Evolutionary conservation across 2,888 invertebrate genomes (phyloP).

Genomic region (Asteroscopus sphinx): DNA sequence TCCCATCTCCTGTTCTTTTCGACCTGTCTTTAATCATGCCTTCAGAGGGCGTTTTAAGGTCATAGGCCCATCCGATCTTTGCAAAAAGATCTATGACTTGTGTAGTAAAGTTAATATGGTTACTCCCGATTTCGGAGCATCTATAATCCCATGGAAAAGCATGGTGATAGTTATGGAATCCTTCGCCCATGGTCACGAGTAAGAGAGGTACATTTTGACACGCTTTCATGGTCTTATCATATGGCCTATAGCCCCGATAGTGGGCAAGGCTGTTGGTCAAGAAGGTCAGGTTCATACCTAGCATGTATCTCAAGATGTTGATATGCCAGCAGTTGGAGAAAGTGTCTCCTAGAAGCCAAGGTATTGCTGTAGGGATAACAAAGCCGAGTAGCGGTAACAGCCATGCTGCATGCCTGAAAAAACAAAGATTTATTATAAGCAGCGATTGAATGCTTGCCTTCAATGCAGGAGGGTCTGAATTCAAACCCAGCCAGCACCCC

Average conservation of each 20-base stretch:
- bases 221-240: slow-evolving; percentile 73
- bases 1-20: slow-evolving; percentile 52
- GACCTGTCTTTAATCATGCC: slow-evolving; percentile 23
- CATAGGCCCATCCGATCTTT: slow-evolving; percentile 59
- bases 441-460: no score
- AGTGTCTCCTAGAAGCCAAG: slow-evolving; percentile 37
- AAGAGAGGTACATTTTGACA: slow-evolving; percentile 57
- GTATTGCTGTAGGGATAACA: slow-evolving; percentile 37
- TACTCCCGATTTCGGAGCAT: slow-evolving; percentile 63
- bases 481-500: no score
- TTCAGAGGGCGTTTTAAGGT: slow-evolving; percentile 43
- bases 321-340: slow-evolving; percentile 38
- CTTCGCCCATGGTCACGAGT: slow-evolving; percentile 61
- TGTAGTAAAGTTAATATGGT: slow-evolving; percentile 48
- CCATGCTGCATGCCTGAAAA: slow-evolving; percentile 44
- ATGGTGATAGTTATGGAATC: slow-evolving; percentile 73
- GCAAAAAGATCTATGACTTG: slow-evolving; percentile 59
- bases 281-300: slow-evolving; percentile 72
- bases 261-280: slow-evolving; percentile 92
- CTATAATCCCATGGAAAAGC: slow-evolving; percentile 69
- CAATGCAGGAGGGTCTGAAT: no score
- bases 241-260: slow-evolving; percentile 79
- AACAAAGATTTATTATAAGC: background rate
- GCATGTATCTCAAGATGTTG: slow-evolving; percentile 34
- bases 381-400: slow-evolving; percentile 26